A percentile compares a stretch with the other conserved stretches of the same genome.
These are phyloP conservation scores for Periphyllus acericola DNA, from an alignment of 2,888 invertebrate genomes.

Conservation along the genomic window DNA sequence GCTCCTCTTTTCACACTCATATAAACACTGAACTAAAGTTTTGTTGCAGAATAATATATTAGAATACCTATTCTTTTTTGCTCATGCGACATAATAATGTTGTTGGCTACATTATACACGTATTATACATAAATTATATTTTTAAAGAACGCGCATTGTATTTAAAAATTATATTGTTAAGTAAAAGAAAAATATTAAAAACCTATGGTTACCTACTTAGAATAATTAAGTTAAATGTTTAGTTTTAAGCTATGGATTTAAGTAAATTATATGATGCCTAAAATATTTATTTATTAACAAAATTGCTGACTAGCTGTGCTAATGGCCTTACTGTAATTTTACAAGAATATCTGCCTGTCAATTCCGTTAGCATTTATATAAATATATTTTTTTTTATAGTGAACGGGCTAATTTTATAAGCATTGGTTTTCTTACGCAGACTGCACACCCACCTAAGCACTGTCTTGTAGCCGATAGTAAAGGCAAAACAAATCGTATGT, in stretches of 20 bases:
- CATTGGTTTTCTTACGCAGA: constrained; percentile 36
- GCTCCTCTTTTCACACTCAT: constrained; percentile 7
- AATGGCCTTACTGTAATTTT: constrained; percentile 43
- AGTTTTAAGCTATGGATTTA: constrained; percentile 52
- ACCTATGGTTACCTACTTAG: constrained; percentile 58
- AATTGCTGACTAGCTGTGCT: constrained; percentile 39
- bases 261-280: constrained; percentile 35
- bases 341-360: constrained; percentile 44
- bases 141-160: constrained; percentile 37
- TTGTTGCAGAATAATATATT: background rate
- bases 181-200: constrained; percentile 41
- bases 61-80: constrained; percentile 5
- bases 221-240: constrained; percentile 49
- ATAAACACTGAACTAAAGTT: background rate
- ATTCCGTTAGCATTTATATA: constrained; percentile 33
- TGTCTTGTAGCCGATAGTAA: constrained; percentile 49
- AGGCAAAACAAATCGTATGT: constrained; percentile 60
- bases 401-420: constrained; percentile 40
- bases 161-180: constrained; percentile 45
- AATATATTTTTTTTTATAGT: constrained; percentile 32
- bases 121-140: constrained; percentile 43
- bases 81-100: constrained; percentile 1
- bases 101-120: constrained; percentile 33
- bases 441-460: constrained; percentile 44
- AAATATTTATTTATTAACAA: constrained; percentile 37